Percentiles rank a stretch among this genome's conserved stretches.
Conservation (phyloP, 2,888 invertebrate genomes). For the Caenorhabditis zanzibari region DNA sequence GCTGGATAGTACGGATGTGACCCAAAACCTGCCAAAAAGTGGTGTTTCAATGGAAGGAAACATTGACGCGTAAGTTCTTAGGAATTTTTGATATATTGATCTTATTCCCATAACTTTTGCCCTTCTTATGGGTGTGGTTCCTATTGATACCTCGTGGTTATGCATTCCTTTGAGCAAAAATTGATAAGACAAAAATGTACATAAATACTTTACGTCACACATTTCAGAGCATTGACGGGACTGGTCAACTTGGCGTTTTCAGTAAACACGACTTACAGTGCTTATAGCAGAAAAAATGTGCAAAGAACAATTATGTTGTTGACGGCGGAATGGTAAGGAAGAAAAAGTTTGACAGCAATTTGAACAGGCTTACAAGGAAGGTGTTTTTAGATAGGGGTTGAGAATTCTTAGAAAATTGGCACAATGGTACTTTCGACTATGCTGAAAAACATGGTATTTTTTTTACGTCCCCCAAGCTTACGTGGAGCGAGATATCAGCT, state of each 20-base stretch:
- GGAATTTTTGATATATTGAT: neutral
- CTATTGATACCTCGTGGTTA: neutral
- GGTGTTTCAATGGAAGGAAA: slow-evolving; percentile 35
- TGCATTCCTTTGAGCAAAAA: neutral
- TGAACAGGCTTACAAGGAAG: too few species aligned
- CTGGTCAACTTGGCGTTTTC: slow-evolving; percentile 19
- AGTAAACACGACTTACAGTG: slow-evolving; percentile 12
- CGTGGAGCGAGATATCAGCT: too few species aligned
- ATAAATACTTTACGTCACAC: too few species aligned
- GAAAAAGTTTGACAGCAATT: neutral
- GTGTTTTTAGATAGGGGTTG: too few species aligned
- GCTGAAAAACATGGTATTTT: too few species aligned
- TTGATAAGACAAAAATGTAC: slow-evolving; percentile 24
- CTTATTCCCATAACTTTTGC: neutral
- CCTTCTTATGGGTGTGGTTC: neutral
- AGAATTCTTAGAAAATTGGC: too few species aligned
- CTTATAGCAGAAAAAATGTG: slow-evolving; percentile 35
- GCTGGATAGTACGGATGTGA: neutral
- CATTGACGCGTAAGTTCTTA: slow-evolving; percentile 43
- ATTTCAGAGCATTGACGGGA: slow-evolving; percentile 31
- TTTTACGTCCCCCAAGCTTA: too few species aligned
- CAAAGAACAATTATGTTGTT: slow-evolving; percentile 38
- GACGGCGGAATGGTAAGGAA: slow-evolving; percentile 41
- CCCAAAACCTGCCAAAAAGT: neutral
- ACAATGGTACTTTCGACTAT: too few species aligned